Percentiles rank a stretch among this genome's conserved stretches.
Evolutionary conservation across 2,113 vertebrate species (phyloP).

Genomic region (Hypomesus transpacificus): DNA sequence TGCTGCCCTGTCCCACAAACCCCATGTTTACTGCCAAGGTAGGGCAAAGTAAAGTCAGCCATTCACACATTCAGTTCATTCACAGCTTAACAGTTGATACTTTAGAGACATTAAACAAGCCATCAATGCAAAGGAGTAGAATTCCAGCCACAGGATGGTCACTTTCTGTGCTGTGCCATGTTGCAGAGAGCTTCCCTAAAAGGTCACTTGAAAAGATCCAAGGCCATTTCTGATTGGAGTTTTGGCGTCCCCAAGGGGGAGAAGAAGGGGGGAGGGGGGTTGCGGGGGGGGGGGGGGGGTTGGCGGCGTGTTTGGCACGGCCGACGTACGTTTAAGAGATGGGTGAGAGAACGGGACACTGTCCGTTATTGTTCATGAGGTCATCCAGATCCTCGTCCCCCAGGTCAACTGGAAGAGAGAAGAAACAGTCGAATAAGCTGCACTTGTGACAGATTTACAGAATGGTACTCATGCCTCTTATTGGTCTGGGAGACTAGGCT

Average conservation of each 20-base stretch:
- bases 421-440: conserved; percentile 4
- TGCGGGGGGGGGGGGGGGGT: too few relatives aligned
- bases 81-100: conserved; percentile 53
- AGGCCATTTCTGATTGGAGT: conserved; percentile 39
- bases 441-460: too few relatives aligned
- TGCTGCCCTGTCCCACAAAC: conserved; percentile 31
- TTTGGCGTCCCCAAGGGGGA: conserved; percentile 38
- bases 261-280: too few relatives aligned
- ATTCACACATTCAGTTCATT: conserved; percentile 32
- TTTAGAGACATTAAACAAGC: conserved; percentile 58
- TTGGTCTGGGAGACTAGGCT: too few relatives aligned
- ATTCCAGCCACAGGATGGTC: conserved; percentile 32
- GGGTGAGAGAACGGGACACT: conserved; percentile 68
- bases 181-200: conserved; percentile 36
- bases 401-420: conserved; percentile 65
- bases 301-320: conserved; percentile 56
- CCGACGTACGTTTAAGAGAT: conserved; percentile 64
- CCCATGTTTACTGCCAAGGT: conserved; percentile 37
- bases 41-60: conserved; percentile 19
- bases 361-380: conserved; percentile 76
- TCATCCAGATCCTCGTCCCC: conserved; percentile 75
- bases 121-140: conserved; percentile 23
- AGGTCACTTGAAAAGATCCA: conserved; percentile 49
- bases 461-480: too few relatives aligned
- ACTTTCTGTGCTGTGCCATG: conserved; percentile 32